Evolutionary conservation across 2,113 vertebrate species (phyloP).

Genomic region (Cyprinus carpio): DNA sequence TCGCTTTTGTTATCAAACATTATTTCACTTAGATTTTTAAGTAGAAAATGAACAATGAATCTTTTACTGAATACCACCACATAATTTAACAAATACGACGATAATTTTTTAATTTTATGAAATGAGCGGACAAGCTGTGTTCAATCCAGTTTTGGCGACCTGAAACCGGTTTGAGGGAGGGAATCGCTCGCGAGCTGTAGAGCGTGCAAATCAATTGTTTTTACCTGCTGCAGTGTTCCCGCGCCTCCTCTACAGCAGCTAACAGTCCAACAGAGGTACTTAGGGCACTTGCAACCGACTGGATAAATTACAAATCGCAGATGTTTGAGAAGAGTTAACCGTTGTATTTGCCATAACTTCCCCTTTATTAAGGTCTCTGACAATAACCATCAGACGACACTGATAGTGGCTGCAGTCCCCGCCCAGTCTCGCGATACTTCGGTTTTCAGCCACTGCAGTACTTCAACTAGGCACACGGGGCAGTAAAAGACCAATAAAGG

Average conservation of each 20-base stretch:
- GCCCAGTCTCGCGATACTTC: constrained; percentile 45
- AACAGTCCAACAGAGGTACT: not conserved
- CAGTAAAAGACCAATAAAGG: not conserved
- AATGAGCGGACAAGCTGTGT: not conserved
- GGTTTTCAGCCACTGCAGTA: not conserved
- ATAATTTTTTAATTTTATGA: not conserved
- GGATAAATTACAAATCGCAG: not conserved
- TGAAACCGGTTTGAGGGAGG: constrained; percentile 33
- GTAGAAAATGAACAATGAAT: not conserved
- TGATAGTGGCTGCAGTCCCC: not conserved
- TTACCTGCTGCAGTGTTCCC: constrained; percentile 42
- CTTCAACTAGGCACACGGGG: constrained; percentile 18
- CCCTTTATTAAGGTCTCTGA: constrained; percentile 8
- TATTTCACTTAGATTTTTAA: not conserved
- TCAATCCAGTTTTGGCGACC: constrained; percentile 37
- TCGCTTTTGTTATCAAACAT: not conserved
- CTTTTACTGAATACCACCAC: not conserved
- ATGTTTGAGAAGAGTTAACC: not conserved
- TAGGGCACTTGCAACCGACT: not conserved
- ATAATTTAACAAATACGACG: not conserved
- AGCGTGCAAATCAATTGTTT: not conserved
- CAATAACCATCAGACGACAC: constrained; percentile 13
- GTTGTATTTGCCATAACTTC: constrained; percentile 50
- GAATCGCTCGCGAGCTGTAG: not conserved
- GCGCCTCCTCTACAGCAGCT: not conserved